These are phyloP conservation scores for Petrosia ficiformis DNA, from an alignment of 37 sponge, comb jelly and placozoan genomes.

Conservation along the genomic window DNA sequence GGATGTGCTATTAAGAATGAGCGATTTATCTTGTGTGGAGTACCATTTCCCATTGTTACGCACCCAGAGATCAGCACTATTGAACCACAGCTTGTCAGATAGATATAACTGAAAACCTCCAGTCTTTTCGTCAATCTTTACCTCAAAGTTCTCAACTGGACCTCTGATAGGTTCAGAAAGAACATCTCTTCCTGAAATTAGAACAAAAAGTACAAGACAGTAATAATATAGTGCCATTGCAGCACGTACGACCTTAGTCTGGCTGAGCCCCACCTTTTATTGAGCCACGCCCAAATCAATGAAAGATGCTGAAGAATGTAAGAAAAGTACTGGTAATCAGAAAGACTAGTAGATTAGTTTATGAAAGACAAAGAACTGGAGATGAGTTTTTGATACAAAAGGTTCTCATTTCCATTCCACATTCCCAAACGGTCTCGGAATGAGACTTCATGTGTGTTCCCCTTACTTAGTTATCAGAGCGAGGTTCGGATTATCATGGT, in stretches of 20 bases:
- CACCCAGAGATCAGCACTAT: constrained; percentile 22
- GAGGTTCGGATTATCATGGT: constrained; percentile 56
- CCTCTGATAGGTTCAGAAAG: too few relatives aligned
- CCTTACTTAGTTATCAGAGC: too few relatives aligned
- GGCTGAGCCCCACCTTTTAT: too few relatives aligned
- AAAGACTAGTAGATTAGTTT: constrained; percentile 58
- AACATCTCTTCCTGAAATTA: too few relatives aligned
- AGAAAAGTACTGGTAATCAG: constrained; percentile 37
- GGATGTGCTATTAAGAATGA: not conserved
- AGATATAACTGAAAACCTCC: constrained; percentile 4
- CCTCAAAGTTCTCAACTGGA: not conserved
- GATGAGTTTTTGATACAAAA: too few relatives aligned
- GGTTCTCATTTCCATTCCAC: too few relatives aligned
- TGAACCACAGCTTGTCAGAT: constrained; percentile 31
- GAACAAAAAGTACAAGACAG: too few relatives aligned
- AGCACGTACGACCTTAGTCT: too few relatives aligned
- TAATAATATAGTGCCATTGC: too few relatives aligned
- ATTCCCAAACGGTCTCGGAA: too few relatives aligned
- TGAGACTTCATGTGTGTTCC: too few relatives aligned
- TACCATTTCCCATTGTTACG: constrained; percentile 24
- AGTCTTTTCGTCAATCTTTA: not conserved
- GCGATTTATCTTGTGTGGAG: not conserved
- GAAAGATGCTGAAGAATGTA: not conserved
- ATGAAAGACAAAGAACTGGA: constrained; percentile 32
- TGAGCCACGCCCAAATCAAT: not conserved